Percentiles rank a stretch among this genome's conserved stretches.
These are phyloP conservation scores for Pterois miles DNA, from an alignment of 2,797 vertebrate species.

Conservation along the genomic window DNA sequence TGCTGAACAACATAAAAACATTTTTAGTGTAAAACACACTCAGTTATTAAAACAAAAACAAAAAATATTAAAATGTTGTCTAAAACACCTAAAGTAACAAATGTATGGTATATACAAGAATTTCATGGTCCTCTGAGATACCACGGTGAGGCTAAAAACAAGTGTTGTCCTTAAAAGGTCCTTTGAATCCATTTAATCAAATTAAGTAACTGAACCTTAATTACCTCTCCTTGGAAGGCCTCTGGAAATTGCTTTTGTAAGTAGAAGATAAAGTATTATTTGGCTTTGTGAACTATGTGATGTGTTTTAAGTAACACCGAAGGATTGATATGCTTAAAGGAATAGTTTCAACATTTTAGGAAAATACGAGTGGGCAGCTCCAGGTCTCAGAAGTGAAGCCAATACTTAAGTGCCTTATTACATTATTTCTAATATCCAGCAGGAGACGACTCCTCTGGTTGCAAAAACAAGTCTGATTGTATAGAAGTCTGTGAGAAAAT, in stretches of 20 bases:
- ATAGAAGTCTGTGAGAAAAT: too few species aligned
- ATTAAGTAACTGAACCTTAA: neutral
- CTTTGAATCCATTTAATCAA: neutral
- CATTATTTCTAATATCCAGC: accelerated
- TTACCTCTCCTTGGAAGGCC: neutral
- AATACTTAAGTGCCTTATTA: too few species aligned
- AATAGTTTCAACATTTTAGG: neutral
- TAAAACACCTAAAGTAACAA: neutral
- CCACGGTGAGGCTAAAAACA: neutral
- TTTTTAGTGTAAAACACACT: neutral
- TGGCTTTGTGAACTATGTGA: neutral
- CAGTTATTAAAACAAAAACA: neutral
- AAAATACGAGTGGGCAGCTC: neutral
- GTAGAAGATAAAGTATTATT: neutral
- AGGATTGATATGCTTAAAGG: neutral
- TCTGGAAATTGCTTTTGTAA: neutral
- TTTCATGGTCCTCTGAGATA: neutral
- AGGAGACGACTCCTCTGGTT: too few species aligned
- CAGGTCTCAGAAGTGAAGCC: too few species aligned
- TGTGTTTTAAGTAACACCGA: neutral
- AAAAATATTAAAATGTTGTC: neutral
- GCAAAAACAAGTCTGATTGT: too few species aligned
- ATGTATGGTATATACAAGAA: neutral
- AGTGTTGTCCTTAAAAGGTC: neutral
- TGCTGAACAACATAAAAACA: neutral